phyloP scores from a whole-genome alignment of 2,888 invertebrate genomes.

The Erynnis tages region DNA sequence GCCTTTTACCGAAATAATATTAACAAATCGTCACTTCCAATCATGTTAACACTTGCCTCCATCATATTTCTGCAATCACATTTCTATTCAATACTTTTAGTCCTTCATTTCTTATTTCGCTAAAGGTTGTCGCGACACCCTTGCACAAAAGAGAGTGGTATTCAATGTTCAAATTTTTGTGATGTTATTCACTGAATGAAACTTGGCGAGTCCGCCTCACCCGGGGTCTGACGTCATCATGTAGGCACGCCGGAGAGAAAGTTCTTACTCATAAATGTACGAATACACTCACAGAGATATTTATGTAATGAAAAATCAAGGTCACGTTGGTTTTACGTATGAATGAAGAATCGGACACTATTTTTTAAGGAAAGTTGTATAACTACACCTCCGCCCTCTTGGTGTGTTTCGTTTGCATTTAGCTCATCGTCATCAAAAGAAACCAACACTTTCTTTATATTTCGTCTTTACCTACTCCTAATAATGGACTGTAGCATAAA shows the following conservation, averaged over 20 bases:
- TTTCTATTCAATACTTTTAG: constrained; percentile 17
- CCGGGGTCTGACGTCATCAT: constrained; percentile 12
- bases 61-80: constrained; percentile 7
- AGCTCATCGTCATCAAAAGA: no score
- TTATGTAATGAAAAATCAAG: constrained; percentile 21
- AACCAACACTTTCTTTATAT: no score
- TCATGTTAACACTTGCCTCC: constrained; percentile 5
- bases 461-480: no score
- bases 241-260: constrained; percentile 26
- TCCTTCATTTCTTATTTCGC: constrained; percentile 10
- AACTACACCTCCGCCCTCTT: no score
- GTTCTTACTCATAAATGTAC: constrained; percentile 23
- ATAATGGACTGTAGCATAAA: no score
- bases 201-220: constrained; percentile 9
- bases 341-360: constrained; percentile 12
- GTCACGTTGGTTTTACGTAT: constrained; percentile 15
- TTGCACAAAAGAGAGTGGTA: constrained; percentile 13
- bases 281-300: constrained; percentile 11
- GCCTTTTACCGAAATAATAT: not conserved
- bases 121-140: constrained; percentile 6
- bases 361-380: no score
- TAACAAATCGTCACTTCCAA: constrained; percentile 9
- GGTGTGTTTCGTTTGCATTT: no score
- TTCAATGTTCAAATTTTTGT: constrained; percentile 12
- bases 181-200: constrained; percentile 20